Percentiles rank a stretch among this genome's conserved stretches.
Evolutionary conservation across 2,797 vertebrate species (phyloP).

Genomic region (Urophycis tenuis): DNA sequence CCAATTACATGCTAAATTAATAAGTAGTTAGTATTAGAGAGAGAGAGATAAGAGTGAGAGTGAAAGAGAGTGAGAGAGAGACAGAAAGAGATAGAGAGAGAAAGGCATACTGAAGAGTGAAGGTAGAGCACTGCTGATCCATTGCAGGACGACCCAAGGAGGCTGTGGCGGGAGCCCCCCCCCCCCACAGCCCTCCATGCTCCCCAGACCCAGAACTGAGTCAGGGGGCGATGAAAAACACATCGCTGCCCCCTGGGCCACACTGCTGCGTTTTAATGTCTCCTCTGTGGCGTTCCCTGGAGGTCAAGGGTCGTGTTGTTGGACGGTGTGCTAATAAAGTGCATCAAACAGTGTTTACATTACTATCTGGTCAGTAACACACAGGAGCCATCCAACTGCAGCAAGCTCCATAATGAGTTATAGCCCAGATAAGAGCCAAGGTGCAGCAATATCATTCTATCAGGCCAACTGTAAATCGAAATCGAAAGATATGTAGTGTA

Average conservation of each 20-base stretch:
- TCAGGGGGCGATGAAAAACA: too few relatives aligned
- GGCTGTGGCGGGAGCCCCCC: conserved; percentile 3
- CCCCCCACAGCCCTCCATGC: too few relatives aligned
- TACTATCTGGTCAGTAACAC: conserved; percentile 23
- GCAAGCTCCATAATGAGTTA: not conserved
- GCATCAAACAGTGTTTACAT: too few relatives aligned
- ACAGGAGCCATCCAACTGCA: conserved; percentile 36
- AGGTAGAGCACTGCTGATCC: conserved; percentile 28
- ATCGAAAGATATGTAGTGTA: not conserved
- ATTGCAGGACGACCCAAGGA: conserved; percentile 25
- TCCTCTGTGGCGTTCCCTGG: not conserved
- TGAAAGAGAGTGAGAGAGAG: not conserved
- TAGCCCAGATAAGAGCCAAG: conserved; percentile 1
- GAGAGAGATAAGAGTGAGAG: not conserved
- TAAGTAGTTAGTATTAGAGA: too few relatives aligned
- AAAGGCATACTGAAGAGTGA: conserved; percentile 43
- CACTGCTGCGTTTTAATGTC: too few relatives aligned
- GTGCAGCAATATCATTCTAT: too few relatives aligned
- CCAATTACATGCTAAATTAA: too few relatives aligned
- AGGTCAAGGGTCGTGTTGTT: conserved; percentile 28
- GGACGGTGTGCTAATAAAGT: too few relatives aligned
- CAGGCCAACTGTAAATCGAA: too few relatives aligned
- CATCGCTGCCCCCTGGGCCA: conserved; percentile 46
- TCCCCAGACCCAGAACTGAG: conserved; percentile 26
- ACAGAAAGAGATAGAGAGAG: not conserved